Conservation (phyloP, 2,113 vertebrate species). For the Brachyhypopomus occidentalis region DNA sequence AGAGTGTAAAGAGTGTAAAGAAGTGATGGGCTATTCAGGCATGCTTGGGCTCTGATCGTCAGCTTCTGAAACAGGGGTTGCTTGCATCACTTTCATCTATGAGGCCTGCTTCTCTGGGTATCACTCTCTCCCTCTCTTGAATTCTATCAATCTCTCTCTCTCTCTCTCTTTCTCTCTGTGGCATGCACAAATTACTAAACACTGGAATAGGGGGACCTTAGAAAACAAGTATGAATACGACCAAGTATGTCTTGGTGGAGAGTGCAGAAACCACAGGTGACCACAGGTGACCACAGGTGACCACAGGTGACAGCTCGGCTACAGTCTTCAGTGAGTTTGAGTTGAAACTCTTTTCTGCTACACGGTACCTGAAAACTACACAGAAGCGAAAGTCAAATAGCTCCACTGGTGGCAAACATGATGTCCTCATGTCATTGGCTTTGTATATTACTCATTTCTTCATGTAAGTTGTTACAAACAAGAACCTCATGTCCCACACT, state of each 20-base stretch:
- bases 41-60: slow-evolving; percentile 78
- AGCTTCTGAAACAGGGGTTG: slow-evolving; percentile 83
- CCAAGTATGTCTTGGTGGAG: not conserved
- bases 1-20: slow-evolving; percentile 76
- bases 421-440: not conserved
- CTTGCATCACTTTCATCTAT: slow-evolving; percentile 93
- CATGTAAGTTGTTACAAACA: too few relatives aligned
- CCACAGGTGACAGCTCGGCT: slow-evolving; percentile 20
- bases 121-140: slow-evolving; percentile 59
- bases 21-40: slow-evolving; percentile 88
- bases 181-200: slow-evolving; percentile 91
- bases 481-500: too few relatives aligned
- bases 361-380: slow-evolving; percentile 3
- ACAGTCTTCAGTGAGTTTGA: slow-evolving; percentile 5
- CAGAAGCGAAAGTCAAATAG: not conserved
- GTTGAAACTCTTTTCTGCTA: not conserved
- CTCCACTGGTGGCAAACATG: not conserved
- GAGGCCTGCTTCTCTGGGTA: slow-evolving; percentile 74
- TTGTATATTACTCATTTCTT: too few relatives aligned
- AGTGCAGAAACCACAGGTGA: slow-evolving; percentile 24
- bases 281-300: slow-evolving; percentile 16
- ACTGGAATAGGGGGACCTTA: slow-evolving; percentile 69
- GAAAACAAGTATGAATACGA: slow-evolving; percentile 73
- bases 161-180: slow-evolving; percentile 82
- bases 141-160: slow-evolving; percentile 32